These are phyloP conservation scores for Neodiprion virginianus DNA, from an alignment of 1,140 invertebrate species.

Conservation along the genomic window DNA sequence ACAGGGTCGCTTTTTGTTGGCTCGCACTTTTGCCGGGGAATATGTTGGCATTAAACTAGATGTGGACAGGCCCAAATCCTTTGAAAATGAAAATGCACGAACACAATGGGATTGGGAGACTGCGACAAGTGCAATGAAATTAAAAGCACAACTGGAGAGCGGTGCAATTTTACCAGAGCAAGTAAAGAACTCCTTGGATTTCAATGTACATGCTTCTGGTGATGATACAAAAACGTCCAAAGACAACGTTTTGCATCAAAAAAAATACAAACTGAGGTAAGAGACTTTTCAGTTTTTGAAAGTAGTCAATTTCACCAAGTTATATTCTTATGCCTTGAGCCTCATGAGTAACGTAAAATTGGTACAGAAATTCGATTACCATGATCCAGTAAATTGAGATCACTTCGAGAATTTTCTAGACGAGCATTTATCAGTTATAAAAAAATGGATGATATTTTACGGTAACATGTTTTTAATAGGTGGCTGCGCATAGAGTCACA, in stretches of 20 bases:
- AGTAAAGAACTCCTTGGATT: slow-evolving; percentile 65
- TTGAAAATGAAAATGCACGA: slow-evolving; percentile 60
- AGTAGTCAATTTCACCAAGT: slow-evolving; percentile 3
- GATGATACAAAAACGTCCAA: slow-evolving; percentile 61
- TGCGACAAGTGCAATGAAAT: slow-evolving; percentile 63
- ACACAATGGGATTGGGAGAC: slow-evolving; percentile 68
- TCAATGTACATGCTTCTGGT: slow-evolving; percentile 61
- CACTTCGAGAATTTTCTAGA: too few relatives aligned
- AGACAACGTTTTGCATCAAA: slow-evolving; percentile 42
- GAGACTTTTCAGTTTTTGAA: not conserved
- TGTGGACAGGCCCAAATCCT: slow-evolving; percentile 57
- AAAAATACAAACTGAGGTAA: slow-evolving; percentile 51
- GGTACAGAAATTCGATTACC: too few relatives aligned
- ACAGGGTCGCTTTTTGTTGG: slow-evolving; percentile 56
- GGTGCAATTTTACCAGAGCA: slow-evolving; percentile 67
- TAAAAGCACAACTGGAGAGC: slow-evolving; percentile 67
- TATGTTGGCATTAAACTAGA: slow-evolving; percentile 68
- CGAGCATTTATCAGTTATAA: slow-evolving; percentile 10
- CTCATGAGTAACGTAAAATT: too few relatives aligned
- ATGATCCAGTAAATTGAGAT: too few relatives aligned
- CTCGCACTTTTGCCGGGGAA: slow-evolving; percentile 64
- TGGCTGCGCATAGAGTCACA: slow-evolving; percentile 74
- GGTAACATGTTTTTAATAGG: slow-evolving; percentile 45
- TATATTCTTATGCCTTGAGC: slow-evolving; percentile 4
- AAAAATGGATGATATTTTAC: not conserved